Evolutionary conservation across 2,113 vertebrate species (phyloP), one percentile per base, ranked within the genome.

Genomic region (Prionailurus viverrinus): DNA sequence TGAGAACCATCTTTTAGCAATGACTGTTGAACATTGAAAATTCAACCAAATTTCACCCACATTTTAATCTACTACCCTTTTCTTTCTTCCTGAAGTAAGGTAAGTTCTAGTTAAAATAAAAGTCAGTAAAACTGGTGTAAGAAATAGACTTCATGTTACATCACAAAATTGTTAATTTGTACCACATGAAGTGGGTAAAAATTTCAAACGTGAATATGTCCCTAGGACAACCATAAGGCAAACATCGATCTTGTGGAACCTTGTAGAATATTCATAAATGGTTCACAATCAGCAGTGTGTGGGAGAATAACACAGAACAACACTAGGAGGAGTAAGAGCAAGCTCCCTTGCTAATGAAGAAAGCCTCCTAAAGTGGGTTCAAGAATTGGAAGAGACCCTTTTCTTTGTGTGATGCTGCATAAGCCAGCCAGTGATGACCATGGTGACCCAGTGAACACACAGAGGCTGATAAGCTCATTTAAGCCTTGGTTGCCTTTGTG

Each of bases 1-100:
- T 10, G 45, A 95, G 53, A 92, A 66, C 19, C 5, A 94, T 58
- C 36, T 33, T 80, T 95, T 80, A 96, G n/a, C 55, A 86, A 55
- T 48, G 39, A 82, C 27, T 76, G 14, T 85, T 18, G 1, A 41
- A 76, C 27, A 65, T 1, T 80, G 58, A 94, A 95, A 79, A 80
- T 58, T 87, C 39, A 48, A 29, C 63, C 41, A 63, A 63, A 58
- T 81, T 85, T 92, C 16, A 85, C 15, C 15, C 6, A 63, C 14
- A 89, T 51, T 74, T 81, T 33, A 89, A 14, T 88, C 4, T 25
- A 29, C 66, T 1, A 29, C 5, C 27, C 12, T 91, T 89, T 13
- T 29, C 1, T 39, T 55, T 83, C 36, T 94, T 58, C 16, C 71
- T 91, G 23, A 91, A 39, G 8, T 65, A 91, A 83, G 25, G 7